Evolutionary conservation across 2,888 invertebrate species (phyloP), one percentile per base, ranked within the genome.

Genomic region (Endotricha flammealis): DNA sequence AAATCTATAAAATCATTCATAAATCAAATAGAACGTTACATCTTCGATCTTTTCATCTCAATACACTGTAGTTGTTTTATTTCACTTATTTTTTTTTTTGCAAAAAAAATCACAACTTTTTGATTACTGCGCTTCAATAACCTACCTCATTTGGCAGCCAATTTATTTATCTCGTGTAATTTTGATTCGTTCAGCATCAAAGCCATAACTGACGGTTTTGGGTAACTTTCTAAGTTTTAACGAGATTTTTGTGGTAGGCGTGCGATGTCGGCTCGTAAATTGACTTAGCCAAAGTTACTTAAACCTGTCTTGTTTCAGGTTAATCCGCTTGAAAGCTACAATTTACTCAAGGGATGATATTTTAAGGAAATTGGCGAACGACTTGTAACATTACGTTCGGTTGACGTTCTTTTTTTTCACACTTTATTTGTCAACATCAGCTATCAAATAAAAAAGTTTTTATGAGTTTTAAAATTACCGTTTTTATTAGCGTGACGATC

Each of bases 201-300:
- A 36, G 42, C 41, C 41, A 44, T 46, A 53, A 29, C 41, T 48
- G 44, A 45, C 43, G 50, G 46, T 33, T 60, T 57, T 32, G 44
- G 50, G 53, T 58, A 64, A 62, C 58, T 62, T 59, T 38, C 40
- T 57, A 72, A 74, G 66, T 76, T 78, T 71, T 76, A 78, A 78
- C 69, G 69, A 78, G 76, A 66, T 75, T 78, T 76, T 74, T 73
- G 68, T 64, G 64, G 66, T 48, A 42, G 50, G 44, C 59, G 57
- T 54, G 59, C 57, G 65, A 62, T 53, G 39, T 44, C 43, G 36
- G 51, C 50, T 53, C 57, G 57, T 61, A 70, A 77, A 76, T 76
- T 73, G 63, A 72, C 74, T 77, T 70, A 66, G 50, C 39, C 47
- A 47, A 73, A 71, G 62, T 46, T 70, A 64, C 63, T 56, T 46